These are phyloP conservation scores for Axis porcinus DNA, from an alignment of 2,113 vertebrate species.

Conservation along the genomic window DNA sequence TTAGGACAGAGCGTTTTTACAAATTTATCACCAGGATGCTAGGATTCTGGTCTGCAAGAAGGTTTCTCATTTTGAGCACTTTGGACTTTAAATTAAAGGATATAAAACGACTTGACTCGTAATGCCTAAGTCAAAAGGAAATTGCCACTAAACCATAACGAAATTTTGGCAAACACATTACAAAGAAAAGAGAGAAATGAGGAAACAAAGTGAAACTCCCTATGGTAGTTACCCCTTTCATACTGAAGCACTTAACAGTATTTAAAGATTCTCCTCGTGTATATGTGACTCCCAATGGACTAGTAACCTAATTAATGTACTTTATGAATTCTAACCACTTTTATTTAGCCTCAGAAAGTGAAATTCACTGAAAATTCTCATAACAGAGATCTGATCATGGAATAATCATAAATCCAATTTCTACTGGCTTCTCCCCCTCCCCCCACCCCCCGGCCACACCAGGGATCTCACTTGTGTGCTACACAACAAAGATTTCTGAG, in stretches of 20 bases:
- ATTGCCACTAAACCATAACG: slow-evolving; percentile 24
- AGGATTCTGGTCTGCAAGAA: slow-evolving; percentile 1
- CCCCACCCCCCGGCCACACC: rapidly evolving
- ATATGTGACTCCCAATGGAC: slow-evolving; percentile 44
- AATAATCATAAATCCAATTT: neutral
- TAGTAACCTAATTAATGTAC: slow-evolving; percentile 40
- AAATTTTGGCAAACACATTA: slow-evolving; percentile 53
- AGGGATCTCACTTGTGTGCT: neutral
- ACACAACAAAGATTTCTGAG: neutral
- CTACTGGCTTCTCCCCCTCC: neutral
- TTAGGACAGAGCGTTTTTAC: slow-evolving; percentile 8
- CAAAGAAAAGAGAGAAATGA: slow-evolving; percentile 40
- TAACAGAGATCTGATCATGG: neutral
- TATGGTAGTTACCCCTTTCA: slow-evolving; percentile 47
- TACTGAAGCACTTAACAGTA: slow-evolving; percentile 43
- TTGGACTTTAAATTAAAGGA: slow-evolving; percentile 53
- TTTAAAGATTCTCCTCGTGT: slow-evolving; percentile 55
- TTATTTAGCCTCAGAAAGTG: neutral
- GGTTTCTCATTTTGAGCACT: slow-evolving; percentile 21
- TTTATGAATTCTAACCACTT: neutral
- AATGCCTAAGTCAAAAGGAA: slow-evolving; percentile 41
- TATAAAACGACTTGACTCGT: slow-evolving; percentile 45
- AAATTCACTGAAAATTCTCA: neutral
- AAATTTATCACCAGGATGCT: slow-evolving; percentile 28
- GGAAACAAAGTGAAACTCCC: slow-evolving; percentile 29